A percentile compares a stretch with the other conserved stretches of the same genome.
These are phyloP conservation scores for Melanotaenia maccullochi DNA, from an alignment of 2,797 vertebrate genomes.

Conservation along the genomic window DNA sequence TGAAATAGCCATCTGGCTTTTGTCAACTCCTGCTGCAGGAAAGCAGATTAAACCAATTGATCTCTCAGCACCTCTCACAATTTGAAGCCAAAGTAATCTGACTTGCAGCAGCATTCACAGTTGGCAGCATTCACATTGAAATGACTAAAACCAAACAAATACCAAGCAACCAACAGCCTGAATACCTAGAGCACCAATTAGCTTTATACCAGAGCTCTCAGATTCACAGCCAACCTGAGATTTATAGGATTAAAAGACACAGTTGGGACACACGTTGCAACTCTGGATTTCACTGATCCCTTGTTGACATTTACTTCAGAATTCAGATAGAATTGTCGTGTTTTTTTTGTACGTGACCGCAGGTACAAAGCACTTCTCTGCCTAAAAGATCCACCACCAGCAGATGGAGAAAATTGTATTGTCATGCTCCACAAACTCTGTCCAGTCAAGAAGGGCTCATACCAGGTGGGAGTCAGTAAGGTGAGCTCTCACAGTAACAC, in stretches of 20 bases:
- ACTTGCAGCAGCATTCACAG: slow-evolving; percentile 29
- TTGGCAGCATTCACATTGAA: slow-evolving; percentile 21
- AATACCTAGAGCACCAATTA: slow-evolving; percentile 13
- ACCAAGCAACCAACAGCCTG: neutral
- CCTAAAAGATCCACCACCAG: slow-evolving; percentile 82
- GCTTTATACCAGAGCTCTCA: neutral
- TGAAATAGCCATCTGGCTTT: slow-evolving; percentile 53
- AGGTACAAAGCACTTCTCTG: slow-evolving; percentile 94
- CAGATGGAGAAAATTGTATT: slow-evolving; percentile 89
- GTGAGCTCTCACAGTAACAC: slow-evolving; percentile 70
- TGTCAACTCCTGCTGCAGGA: slow-evolving; percentile 32
- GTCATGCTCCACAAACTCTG: slow-evolving; percentile 89
- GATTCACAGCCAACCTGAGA: neutral
- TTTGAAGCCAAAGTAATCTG: slow-evolving; percentile 34
- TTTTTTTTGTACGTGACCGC: slow-evolving; percentile 26
- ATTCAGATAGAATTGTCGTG: slow-evolving; percentile 4
- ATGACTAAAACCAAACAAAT: slow-evolving; percentile 19
- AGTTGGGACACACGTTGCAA: neutral
- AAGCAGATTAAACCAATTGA: slow-evolving; percentile 49
- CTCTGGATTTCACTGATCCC: slow-evolving; percentile 9
- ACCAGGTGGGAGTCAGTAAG: slow-evolving; percentile 92
- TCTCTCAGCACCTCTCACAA: slow-evolving; percentile 43
- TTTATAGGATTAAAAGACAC: neutral
- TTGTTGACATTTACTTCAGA: slow-evolving; percentile 1
- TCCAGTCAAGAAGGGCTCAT: slow-evolving; percentile 83